phyloP scores from a whole-genome alignment of 2,888 invertebrate genomes.

The Chloroclystis v-ata region DNA sequence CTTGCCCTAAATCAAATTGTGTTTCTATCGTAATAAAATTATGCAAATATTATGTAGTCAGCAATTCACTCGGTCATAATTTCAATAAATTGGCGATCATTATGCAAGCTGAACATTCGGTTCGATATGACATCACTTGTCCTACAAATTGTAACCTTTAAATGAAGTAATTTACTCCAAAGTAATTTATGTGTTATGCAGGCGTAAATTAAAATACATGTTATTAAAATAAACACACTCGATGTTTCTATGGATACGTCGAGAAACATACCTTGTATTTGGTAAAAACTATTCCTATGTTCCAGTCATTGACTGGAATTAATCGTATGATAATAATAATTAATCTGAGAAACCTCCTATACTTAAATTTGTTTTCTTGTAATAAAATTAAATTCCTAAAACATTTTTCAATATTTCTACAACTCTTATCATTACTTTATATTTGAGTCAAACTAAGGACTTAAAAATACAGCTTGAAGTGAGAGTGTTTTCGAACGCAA shows the following conservation, averaged over 20 bases:
- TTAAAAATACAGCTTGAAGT: background rate
- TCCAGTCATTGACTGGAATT: too few relatives aligned
- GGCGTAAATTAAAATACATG: conserved; percentile 7
- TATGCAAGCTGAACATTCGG: conserved; percentile 4
- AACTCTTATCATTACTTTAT: too few relatives aligned
- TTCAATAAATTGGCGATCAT: background rate
- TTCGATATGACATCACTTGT: conserved; percentile 17
- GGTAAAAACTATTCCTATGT: too few relatives aligned
- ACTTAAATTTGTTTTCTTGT: too few relatives aligned
- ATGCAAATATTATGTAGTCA: background rate
- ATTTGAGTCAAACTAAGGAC: too few relatives aligned
- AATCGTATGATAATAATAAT: too few relatives aligned
- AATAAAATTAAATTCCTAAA: too few relatives aligned
- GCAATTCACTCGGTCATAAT: background rate
- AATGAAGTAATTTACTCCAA: conserved; percentile 6
- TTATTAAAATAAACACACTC: background rate
- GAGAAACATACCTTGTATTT: too few relatives aligned
- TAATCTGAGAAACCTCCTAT: too few relatives aligned
- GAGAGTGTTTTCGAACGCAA: background rate
- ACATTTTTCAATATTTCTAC: too few relatives aligned
- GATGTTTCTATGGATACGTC: background rate
- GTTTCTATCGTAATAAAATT: background rate
- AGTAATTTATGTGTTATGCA: conserved; percentile 10
- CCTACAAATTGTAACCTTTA: conserved; percentile 18
- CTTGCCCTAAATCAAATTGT: background rate